Evolutionary conservation across 2,888 invertebrate genomes (phyloP).

Genomic region (Ariolimax columbianus): DNA sequence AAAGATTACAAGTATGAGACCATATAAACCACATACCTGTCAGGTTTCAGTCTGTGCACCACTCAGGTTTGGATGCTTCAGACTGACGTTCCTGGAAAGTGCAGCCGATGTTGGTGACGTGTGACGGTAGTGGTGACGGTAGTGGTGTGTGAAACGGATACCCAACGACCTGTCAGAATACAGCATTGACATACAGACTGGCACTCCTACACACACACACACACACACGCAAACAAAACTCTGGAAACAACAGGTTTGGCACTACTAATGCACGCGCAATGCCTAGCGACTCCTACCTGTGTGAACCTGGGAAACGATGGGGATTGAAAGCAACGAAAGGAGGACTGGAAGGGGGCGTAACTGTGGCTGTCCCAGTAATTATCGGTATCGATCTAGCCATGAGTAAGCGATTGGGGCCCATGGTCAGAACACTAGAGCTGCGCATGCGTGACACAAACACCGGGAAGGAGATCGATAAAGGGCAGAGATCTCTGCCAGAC

Average conservation of each 20-base stretch:
- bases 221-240: conserved; percentile 3
- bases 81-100: neutral
- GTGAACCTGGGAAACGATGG: neutral
- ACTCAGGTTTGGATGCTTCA: neutral
- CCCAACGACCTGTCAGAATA: conserved; percentile 36
- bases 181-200: neutral
- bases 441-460: conserved; percentile 32
- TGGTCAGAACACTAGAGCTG: neutral
- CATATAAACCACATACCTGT: neutral
- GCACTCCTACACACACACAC: neutral
- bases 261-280: neutral
- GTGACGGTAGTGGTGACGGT: neutral
- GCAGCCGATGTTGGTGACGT: neutral
- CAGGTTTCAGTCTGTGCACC: neutral
- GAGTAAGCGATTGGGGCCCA: conserved; percentile 33
- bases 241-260: conserved; percentile 42
- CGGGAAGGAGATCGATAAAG: conserved; percentile 18
- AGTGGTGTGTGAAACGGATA: neutral
- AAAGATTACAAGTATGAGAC: too few species aligned
- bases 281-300: neutral
- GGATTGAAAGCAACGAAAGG: neutral
- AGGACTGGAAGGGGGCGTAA: neutral
- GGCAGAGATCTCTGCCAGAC: neutral
- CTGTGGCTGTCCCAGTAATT: conserved; percentile 22
- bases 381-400: conserved; percentile 25